Percentiles rank a stretch among this genome's conserved stretches.
Conservation (phyloP, 2,888 invertebrate species). For the Tenthredo amoena region DNA sequence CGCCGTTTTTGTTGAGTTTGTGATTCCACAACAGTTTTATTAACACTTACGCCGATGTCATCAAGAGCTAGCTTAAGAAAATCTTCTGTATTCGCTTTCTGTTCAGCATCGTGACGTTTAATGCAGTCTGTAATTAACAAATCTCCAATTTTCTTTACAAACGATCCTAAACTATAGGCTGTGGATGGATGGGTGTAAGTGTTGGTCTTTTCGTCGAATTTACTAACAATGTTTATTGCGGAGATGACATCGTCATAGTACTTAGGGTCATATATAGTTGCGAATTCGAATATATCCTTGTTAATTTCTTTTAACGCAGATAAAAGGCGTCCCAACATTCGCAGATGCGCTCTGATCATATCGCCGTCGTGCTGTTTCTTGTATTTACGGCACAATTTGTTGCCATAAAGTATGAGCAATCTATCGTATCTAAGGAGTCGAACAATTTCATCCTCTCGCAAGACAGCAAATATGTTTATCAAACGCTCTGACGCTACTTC, state of each 20-base stretch:
- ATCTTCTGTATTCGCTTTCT: constrained; percentile 45
- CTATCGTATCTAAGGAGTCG: constrained; percentile 53
- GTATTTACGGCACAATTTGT: constrained; percentile 55
- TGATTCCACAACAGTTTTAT: constrained; percentile 48
- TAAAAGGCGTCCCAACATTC: constrained; percentile 52
- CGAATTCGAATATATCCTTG: constrained; percentile 45
- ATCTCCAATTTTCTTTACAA: constrained; percentile 19
- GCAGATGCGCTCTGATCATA: constrained; percentile 52
- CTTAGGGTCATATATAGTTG: constrained; percentile 51
- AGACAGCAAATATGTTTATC: constrained; percentile 53
- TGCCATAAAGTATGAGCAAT: constrained; percentile 55
- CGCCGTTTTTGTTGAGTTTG: constrained; percentile 48
- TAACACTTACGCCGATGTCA: constrained; percentile 48
- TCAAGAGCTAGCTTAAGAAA: constrained; percentile 44
- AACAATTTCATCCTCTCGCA: constrained; percentile 53
- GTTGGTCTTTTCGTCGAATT: constrained; percentile 23
- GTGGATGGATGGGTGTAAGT: constrained; percentile 24
- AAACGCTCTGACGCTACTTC: neutral
- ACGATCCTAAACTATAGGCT: constrained; percentile 30
- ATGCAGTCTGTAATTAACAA: constrained; percentile 42
- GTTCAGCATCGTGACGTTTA: neutral
- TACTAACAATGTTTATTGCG: constrained; percentile 51
- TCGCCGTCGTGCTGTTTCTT: constrained; percentile 50
- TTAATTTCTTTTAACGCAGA: constrained; percentile 50
- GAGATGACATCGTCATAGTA: constrained; percentile 51